Percentiles rank a stretch among this genome's conserved stretches.
Conservation (phyloP, 2,113 vertebrate genomes). For the Gopherus flavomarginatus region DNA sequence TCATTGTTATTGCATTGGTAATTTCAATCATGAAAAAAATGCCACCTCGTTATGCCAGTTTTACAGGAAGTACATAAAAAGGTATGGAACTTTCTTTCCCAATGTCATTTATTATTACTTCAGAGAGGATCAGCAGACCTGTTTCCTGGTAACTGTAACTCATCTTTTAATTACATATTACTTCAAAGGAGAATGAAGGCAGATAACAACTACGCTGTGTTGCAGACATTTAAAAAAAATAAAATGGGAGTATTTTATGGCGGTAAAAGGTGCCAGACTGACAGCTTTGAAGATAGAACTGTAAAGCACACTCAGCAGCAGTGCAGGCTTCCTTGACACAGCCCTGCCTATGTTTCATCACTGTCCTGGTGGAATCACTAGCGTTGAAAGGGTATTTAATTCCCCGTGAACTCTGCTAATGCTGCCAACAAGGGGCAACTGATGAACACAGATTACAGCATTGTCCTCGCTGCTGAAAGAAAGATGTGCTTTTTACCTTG, state of each 20-base stretch:
- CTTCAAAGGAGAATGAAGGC: background rate
- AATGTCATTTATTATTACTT: background rate
- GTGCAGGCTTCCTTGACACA: background rate
- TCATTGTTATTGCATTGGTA: background rate
- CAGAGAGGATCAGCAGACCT: slow-evolving; percentile 4
- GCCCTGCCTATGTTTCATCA: background rate
- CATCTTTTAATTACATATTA: slow-evolving; percentile 9
- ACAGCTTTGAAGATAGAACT: background rate
- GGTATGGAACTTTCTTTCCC: background rate
- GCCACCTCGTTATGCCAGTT: slow-evolving; percentile 19
- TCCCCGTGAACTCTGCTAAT: background rate
- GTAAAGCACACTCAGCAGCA: background rate
- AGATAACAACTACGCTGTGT: background rate
- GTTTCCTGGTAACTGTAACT: slow-evolving; percentile 1
- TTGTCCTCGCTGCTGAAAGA: background rate
- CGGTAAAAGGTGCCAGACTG: background rate
- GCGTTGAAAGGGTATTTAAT: background rate
- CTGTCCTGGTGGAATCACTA: background rate
- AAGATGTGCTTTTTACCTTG: background rate
- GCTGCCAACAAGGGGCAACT: background rate
- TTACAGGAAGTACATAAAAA: slow-evolving; percentile 18
- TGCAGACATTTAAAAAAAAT: background rate
- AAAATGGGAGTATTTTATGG: background rate
- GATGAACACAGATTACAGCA: background rate
- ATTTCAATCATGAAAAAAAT: background rate